A percentile compares a stretch with the other conserved stretches of the same genome.
These are phyloP conservation scores for Silurus meridionalis DNA, from an alignment of 2,113 vertebrate genomes.

Conservation along the genomic window DNA sequence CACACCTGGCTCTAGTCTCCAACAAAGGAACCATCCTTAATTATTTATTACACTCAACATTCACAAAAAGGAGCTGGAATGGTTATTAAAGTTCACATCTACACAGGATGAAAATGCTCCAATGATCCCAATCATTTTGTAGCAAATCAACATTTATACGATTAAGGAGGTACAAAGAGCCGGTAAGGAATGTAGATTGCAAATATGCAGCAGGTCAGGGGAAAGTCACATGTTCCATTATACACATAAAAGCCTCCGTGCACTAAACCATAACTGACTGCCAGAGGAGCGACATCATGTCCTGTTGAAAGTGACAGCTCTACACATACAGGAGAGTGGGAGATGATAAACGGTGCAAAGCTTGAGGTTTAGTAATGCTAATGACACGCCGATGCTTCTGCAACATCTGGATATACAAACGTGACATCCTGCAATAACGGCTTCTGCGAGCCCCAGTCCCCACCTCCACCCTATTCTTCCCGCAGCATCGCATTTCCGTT, in stretches of 20 bases:
- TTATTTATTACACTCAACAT: background rate
- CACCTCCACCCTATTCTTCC: background rate
- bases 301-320: background rate
- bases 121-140: background rate
- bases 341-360: background rate
- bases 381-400: slow-evolving; percentile 28
- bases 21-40: background rate
- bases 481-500: background rate
- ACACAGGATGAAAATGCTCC: background rate
- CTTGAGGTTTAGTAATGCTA: slow-evolving; percentile 36
- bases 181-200: background rate
- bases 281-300: slow-evolving; percentile 22
- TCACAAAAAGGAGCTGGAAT: background rate
- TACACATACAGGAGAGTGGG: slow-evolving; percentile 16
- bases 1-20: background rate
- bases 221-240: background rate
- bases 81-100: background rate
- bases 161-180: background rate
- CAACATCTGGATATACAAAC: slow-evolving; percentile 45
- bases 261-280: slow-evolving; percentile 28
- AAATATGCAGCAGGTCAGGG: background rate
- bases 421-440: slow-evolving; percentile 18
- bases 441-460: slow-evolving; percentile 5
- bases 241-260: background rate
- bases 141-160: background rate